Conservation (phyloP, 1,140 invertebrate genomes). For the Saccostrea cuccullata region DNA sequence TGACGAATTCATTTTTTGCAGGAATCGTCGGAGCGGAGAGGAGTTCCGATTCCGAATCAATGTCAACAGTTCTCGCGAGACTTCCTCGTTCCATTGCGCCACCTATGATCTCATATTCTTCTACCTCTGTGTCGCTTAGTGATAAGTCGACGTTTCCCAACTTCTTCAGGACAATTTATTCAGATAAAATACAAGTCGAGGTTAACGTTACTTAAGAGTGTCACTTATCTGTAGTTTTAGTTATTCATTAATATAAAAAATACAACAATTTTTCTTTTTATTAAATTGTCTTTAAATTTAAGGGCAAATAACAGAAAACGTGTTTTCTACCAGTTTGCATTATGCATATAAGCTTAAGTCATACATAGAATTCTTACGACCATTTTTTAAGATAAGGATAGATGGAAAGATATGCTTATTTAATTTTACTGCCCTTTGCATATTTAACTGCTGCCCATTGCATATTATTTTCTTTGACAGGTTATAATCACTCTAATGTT, state of each 20-base stretch:
- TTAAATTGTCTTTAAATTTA: no score
- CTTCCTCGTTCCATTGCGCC: neutral
- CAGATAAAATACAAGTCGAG: conserved; percentile 12
- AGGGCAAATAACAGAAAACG: no score
- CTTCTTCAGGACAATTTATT: conserved; percentile 34
- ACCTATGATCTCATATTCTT: conserved; percentile 14
- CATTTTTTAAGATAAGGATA: no score
- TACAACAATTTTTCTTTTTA: no score
- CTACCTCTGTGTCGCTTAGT: neutral
- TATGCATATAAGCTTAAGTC: no score
- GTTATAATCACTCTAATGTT: neutral
- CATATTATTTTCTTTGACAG: conserved; percentile 6
- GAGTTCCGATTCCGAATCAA: conserved; percentile 26
- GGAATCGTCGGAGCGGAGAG: conserved; percentile 4
- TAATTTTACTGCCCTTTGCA: no score
- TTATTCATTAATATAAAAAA: no score
- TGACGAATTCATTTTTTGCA: neutral
- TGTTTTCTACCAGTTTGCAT: no score
- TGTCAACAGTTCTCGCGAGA: neutral
- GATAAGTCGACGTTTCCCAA: neutral
- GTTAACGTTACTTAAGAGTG: neutral
- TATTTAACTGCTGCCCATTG: neutral
- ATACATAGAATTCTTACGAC: no score
- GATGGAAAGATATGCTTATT: no score
- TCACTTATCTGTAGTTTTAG: no score